phyloP scores from a whole-genome alignment of 2,113 vertebrate species.

The Alexandromys fortis region DNA sequence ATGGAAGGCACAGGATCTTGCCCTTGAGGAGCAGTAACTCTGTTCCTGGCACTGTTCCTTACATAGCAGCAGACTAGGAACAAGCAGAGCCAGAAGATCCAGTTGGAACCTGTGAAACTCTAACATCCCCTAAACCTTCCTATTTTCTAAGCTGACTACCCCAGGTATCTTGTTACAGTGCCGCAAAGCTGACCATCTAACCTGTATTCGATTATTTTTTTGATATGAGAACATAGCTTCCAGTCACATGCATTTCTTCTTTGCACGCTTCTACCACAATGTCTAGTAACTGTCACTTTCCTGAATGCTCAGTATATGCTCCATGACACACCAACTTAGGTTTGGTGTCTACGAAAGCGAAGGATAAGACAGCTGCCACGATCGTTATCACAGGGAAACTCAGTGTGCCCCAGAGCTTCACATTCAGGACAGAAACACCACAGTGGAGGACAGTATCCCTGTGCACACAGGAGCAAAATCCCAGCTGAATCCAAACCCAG shows the following conservation, averaged over 20 bases:
- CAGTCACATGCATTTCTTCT: background rate
- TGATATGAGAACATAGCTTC: background rate
- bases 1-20: background rate
- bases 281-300: background rate
- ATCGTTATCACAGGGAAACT: too few species aligned
- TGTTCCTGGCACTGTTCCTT: background rate
- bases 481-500: background rate
- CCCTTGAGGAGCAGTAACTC: background rate
- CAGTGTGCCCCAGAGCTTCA: rapidly evolving
- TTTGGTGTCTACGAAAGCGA: background rate
- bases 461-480: background rate
- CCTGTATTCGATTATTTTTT: background rate
- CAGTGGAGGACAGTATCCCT: rapidly evolving
- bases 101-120: background rate
- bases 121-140: background rate
- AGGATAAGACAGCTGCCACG: too few species aligned
- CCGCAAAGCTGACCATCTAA: background rate
- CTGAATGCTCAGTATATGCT: background rate
- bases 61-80: background rate
- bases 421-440: too few species aligned
- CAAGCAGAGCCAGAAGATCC: background rate
- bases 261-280: background rate
- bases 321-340: too few species aligned
- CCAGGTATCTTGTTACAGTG: background rate
- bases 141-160: background rate